These are phyloP conservation scores for Apistogramma diplotaenia DNA, from an alignment of 2,113 vertebrate genomes.

Conservation along the genomic window DNA sequence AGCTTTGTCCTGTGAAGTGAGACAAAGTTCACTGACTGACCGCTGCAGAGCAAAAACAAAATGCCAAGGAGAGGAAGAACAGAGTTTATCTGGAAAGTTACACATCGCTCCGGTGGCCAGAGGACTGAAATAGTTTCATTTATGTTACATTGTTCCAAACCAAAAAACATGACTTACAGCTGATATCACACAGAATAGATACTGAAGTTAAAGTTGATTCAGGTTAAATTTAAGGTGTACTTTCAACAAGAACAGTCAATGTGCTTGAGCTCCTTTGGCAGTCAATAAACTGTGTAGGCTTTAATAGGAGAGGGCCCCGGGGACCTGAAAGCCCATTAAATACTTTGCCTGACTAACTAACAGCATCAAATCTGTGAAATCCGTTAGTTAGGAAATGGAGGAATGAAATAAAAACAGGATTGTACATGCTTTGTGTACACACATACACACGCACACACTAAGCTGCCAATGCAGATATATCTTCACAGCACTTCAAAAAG, in stretches of 20 bases:
- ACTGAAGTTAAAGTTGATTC: background rate
- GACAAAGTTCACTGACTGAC: conserved; percentile 38
- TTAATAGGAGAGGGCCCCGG: conserved; percentile 9
- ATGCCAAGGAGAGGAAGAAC: conserved; percentile 29
- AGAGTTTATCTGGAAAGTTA: background rate
- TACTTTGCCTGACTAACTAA: conserved; percentile 17
- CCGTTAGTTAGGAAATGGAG: conserved; percentile 12
- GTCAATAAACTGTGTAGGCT: conserved; percentile 8
- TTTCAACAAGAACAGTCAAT: background rate
- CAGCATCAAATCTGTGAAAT: conserved; percentile 17
- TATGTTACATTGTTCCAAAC: background rate
- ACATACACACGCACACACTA: background rate
- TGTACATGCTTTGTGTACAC: background rate
- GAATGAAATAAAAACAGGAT: background rate
- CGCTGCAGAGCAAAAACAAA: conserved; percentile 14
- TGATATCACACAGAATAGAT: background rate
- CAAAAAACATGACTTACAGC: background rate
- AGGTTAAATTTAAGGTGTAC: background rate
- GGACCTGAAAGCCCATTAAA: conserved; percentile 28
- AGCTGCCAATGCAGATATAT: background rate
- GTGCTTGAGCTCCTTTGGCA: background rate
- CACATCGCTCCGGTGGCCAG: background rate
- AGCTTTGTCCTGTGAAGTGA: conserved; percentile 39
- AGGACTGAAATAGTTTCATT: background rate
- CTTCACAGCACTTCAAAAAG: background rate